phyloP scores from a whole-genome alignment of 2,113 vertebrate genomes.

The Stictonetta naevosa region DNA sequence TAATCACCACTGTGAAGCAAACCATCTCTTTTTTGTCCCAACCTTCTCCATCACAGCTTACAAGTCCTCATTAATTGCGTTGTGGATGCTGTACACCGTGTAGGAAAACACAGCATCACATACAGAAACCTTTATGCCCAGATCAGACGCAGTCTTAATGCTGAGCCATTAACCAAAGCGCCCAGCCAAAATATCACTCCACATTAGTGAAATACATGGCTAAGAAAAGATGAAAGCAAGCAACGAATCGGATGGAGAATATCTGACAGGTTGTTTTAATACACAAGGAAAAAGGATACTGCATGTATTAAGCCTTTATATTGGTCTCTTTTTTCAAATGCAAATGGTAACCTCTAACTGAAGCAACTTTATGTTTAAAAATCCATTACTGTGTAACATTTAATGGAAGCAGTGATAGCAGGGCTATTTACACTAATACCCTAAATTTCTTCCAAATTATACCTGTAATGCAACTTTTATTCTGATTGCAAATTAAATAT shows the following conservation, averaged over 20 bases:
- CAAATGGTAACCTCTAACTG: not conserved
- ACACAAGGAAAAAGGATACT: not conserved
- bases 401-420: not conserved
- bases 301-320: not conserved
- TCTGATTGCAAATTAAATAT: not conserved
- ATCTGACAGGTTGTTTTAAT: slow-evolving; percentile 7
- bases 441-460: not conserved
- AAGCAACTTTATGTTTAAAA: slow-evolving; percentile 15
- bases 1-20: not conserved
- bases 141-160: not conserved
- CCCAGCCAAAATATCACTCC: not conserved
- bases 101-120: not conserved
- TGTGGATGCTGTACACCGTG: not conserved
- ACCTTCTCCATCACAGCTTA: not conserved
- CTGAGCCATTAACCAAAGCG: not conserved
- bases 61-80: not conserved
- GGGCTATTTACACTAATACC: slow-evolving; percentile 8
- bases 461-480: not conserved
- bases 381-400: not conserved
- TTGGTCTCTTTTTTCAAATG: not conserved
- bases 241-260: not conserved
- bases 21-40: not conserved
- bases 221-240: not conserved
- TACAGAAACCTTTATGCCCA: not conserved
- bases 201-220: not conserved